Evolutionary conservation across 2,888 invertebrate genomes (phyloP).

Genomic region (Gasteruption jaculator): DNA sequence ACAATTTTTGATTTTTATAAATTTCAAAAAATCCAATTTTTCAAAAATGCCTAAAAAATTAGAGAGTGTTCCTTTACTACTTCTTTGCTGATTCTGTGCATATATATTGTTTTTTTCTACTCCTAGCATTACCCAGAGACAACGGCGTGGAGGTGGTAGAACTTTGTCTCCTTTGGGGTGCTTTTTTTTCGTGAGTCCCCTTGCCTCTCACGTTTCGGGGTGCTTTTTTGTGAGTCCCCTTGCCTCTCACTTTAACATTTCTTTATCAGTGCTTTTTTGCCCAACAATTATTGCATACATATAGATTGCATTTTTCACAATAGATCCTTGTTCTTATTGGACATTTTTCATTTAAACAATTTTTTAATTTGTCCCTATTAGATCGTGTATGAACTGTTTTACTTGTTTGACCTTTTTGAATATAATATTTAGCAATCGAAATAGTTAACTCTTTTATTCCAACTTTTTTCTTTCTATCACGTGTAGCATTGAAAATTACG

Average conservation of each 20-base stretch:
- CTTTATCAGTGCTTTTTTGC: slow-evolving; percentile 2
- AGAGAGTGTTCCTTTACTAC: no score
- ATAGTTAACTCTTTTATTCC: slow-evolving; percentile 7
- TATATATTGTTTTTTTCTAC: slow-evolving; percentile 1
- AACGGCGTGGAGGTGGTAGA: no score
- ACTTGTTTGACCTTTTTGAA: no score
- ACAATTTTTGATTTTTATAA: no score
- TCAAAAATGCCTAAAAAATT: no score
- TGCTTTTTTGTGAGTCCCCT: no score
- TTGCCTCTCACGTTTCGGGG: no score
- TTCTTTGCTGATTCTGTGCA: slow-evolving; percentile 9
- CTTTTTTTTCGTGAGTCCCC: no score
- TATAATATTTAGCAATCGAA: slow-evolving; percentile 6
- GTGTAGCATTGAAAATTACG: slow-evolving; percentile 18
- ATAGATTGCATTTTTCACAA: slow-evolving; percentile 8
- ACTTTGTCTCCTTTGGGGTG: no score
- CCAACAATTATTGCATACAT: slow-evolving; percentile 6
- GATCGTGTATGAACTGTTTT: slow-evolving; percentile 9
- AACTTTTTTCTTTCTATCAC: no score
- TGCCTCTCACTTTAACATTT: slow-evolving; percentile 2
- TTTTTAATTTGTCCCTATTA: slow-evolving; percentile 8
- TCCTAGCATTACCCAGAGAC: no score
- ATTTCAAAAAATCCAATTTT: no score
- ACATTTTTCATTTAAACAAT: slow-evolving; percentile 9
- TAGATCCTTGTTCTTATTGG: slow-evolving; percentile 10